These are phyloP conservation scores for Drosophila equinoxialis DNA, from an alignment of 1,140 invertebrate genomes.

Conservation along the genomic window DNA sequence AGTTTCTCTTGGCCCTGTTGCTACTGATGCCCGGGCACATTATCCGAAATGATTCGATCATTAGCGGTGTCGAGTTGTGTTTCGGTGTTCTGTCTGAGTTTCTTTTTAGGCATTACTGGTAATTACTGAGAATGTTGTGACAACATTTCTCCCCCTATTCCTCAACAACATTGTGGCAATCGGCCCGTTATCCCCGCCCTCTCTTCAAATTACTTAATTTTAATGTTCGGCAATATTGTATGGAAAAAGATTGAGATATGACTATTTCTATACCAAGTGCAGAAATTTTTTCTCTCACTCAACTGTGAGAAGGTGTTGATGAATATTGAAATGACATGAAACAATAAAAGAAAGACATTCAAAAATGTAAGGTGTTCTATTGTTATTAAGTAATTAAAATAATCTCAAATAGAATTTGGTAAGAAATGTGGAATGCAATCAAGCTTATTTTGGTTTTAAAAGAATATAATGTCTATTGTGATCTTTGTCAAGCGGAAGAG, in stretches of 20 bases:
- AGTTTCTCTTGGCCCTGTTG: slow-evolving; percentile 39
- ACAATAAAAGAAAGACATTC: too few species aligned
- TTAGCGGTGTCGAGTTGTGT: slow-evolving; percentile 63
- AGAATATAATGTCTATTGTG: too few species aligned
- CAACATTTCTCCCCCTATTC: slow-evolving; percentile 50
- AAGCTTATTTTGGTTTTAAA: too few species aligned
- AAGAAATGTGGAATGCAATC: too few species aligned
- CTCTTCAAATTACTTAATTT: slow-evolving; percentile 79
- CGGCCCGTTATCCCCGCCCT: slow-evolving; percentile 21
- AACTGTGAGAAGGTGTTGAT: neutral
- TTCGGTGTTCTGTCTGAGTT: slow-evolving; percentile 42
- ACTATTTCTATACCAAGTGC: neutral
- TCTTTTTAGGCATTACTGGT: slow-evolving; percentile 68
- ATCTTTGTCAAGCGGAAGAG: too few species aligned
- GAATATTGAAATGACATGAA: neutral
- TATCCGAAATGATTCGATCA: slow-evolving; percentile 80
- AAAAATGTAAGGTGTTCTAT: too few species aligned
- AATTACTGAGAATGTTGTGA: slow-evolving; percentile 80
- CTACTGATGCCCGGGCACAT: slow-evolving; percentile 60
- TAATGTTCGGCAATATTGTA: slow-evolving; percentile 59
- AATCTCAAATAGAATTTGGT: too few species aligned
- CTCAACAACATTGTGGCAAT: too few species aligned
- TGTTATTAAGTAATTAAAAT: too few species aligned
- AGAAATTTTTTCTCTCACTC: neutral
- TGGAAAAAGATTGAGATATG: slow-evolving; percentile 53